phyloP scores from a whole-genome alignment of 2,113 vertebrate species.

The Baryphthengus martii region DNA sequence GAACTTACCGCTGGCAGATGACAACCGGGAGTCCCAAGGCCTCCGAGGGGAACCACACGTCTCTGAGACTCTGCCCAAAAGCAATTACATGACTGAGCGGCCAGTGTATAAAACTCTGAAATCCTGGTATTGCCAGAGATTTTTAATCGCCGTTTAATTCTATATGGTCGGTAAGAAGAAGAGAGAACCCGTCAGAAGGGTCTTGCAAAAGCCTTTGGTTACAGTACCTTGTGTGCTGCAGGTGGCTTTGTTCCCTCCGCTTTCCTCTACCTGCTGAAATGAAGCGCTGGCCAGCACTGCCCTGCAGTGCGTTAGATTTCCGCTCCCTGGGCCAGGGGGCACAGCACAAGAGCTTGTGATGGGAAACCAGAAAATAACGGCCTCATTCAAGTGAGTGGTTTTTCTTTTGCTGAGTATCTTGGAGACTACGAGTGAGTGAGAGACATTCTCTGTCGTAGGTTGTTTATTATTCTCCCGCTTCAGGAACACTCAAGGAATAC shows the following conservation, averaged over 20 bases:
- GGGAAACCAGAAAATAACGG: not conserved
- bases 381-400: fast-evolving
- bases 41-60: not conserved
- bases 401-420: not conserved
- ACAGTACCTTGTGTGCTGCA: not conserved
- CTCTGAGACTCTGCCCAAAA: not conserved
- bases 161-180: not conserved
- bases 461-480: not conserved
- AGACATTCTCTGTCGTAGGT: not conserved
- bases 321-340: not conserved
- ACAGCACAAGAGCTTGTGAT: not conserved
- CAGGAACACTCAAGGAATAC: not conserved
- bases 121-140: not conserved
- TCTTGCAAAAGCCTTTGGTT: not conserved
- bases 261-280: not conserved
- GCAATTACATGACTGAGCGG: not conserved
- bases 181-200: not conserved
- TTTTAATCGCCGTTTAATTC: not conserved
- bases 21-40: not conserved
- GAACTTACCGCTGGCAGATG: not conserved
- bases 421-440: not conserved
- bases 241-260: not conserved
- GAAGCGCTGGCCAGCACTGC: not conserved
- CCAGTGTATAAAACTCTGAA: not conserved
- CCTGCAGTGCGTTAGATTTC: not conserved